Percentiles rank a stretch among this genome's conserved stretches.
phyloP scores from a whole-genome alignment of 2,113 vertebrate genomes.

The Chamaetylas fuelleborni region DNA sequence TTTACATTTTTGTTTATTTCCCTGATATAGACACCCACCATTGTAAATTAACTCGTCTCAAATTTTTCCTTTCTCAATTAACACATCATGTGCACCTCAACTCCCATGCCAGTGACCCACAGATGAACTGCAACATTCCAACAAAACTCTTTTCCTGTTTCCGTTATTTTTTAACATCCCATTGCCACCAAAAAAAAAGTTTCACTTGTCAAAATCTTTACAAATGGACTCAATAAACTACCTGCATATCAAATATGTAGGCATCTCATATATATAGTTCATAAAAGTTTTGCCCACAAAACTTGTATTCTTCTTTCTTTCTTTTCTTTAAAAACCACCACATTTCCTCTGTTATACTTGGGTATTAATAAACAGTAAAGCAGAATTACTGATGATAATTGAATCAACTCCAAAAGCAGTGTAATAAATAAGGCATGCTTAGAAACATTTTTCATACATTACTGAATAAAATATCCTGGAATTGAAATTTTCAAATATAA shows the following conservation, averaged over 20 bases:
- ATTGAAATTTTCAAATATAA: background rate
- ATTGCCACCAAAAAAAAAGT: background rate
- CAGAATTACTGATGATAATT: background rate
- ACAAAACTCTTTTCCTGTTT: background rate
- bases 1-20: background rate
- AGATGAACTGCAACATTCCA: background rate
- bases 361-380: background rate
- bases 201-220: background rate
- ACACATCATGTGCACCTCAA: background rate
- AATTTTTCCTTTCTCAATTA: conserved; percentile 12
- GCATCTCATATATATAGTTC: background rate
- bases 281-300: background rate
- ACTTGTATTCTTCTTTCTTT: background rate
- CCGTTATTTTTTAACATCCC: background rate
- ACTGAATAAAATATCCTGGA: background rate
- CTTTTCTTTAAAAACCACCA: background rate
- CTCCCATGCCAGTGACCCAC: background rate
- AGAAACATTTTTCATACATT: background rate
- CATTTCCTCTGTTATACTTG: background rate
- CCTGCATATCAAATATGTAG: background rate
- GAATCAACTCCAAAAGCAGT: background rate
- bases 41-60: background rate
- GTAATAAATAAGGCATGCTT: background rate
- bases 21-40: background rate
- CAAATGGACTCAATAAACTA: background rate